phyloP scores from a whole-genome alignment of 2,797 vertebrate genomes.

The Melanotaenia trifasciata region DNA sequence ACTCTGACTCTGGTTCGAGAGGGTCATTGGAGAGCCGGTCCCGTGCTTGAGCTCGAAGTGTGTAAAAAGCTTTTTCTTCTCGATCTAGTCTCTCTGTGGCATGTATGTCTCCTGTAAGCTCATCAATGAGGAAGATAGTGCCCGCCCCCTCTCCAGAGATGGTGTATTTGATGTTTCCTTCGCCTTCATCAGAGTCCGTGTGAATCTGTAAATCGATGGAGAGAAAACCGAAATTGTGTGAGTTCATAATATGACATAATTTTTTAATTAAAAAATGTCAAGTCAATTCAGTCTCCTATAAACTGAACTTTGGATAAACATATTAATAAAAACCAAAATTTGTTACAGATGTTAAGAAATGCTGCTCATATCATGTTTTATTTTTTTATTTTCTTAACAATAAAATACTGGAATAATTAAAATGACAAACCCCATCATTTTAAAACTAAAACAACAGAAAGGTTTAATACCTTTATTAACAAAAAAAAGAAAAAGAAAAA shows the following conservation, averaged over 20 bases:
- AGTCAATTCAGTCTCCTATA: background rate
- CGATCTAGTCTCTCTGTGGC: conserved; percentile 94
- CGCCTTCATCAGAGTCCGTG: conserved; percentile 95
- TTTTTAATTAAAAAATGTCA: background rate
- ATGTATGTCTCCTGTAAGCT: conserved; percentile 96
- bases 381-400: background rate
- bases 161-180: conserved; percentile 97
- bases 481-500: too few relatives aligned
- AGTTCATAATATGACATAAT: background rate
- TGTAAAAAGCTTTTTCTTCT: conserved; percentile 97
- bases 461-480: too few relatives aligned
- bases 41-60: conserved; percentile 91
- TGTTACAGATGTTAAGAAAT: background rate
- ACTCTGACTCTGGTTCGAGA: conserved; percentile 96
- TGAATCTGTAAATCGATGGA: conserved; percentile 88
- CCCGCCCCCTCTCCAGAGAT: conserved; percentile 97
- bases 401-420: background rate
- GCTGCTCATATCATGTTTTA: too few relatives aligned
- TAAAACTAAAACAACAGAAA: background rate
- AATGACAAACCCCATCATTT: background rate
- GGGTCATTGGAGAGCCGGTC: conserved; percentile 88
- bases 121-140: conserved; percentile 96
- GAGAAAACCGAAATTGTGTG: background rate
- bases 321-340: background rate
- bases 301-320: background rate